Evolutionary conservation across 2,797 vertebrate species (phyloP).

Genomic region (Notamacropus eugenii): DNA sequence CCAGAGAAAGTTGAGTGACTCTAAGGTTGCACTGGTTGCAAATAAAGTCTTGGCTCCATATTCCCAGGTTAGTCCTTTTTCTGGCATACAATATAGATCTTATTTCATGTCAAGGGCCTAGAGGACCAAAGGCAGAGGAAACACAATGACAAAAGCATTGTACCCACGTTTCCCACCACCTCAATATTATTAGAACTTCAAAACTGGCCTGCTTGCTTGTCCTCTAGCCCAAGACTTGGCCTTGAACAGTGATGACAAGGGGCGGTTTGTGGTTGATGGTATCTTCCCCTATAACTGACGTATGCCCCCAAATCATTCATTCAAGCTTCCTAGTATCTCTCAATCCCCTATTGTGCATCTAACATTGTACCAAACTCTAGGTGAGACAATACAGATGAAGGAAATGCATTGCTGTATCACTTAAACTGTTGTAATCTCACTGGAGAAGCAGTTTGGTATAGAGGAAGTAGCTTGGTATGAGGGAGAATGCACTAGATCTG

Average conservation of each 20-base stretch:
- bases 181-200: not conserved
- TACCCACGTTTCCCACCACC: not conserved
- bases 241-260: not conserved
- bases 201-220: not conserved
- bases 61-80: not conserved
- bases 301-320: not conserved
- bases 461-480: too few relatives aligned
- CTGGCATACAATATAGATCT: not conserved
- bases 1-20: not conserved
- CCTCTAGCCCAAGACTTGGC: not conserved
- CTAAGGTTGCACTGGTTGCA: not conserved
- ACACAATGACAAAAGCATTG: not conserved
- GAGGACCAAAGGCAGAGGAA: not conserved
- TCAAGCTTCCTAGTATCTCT: not conserved
- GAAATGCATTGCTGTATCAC: too few relatives aligned
- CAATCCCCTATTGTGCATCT: too few relatives aligned
- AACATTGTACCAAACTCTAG: too few relatives aligned
- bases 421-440: too few relatives aligned
- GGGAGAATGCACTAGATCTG: too few relatives aligned
- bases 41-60: not conserved
- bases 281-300: not conserved
- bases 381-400: too few relatives aligned
- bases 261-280: not conserved
- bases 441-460: too few relatives aligned
- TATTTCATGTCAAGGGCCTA: not conserved